Base-by-base conservation (phyloP, 2,797 vertebrate species). In the Sebastes vulpes region DNA sequence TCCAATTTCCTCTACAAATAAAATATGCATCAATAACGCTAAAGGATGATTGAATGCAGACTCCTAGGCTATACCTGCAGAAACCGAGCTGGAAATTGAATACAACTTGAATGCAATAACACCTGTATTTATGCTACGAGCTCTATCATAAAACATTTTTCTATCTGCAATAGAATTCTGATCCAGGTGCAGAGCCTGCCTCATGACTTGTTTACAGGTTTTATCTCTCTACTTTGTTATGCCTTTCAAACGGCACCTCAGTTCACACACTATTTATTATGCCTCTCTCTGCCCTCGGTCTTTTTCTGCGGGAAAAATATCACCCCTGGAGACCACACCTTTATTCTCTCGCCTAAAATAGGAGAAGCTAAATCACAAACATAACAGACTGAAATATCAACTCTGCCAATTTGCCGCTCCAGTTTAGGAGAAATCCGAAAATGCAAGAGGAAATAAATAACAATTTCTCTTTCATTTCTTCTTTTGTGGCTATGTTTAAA, bases 381-480 rank as follows among this genome's bases (percentile, higher is more conserved):
- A 63, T 5, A 64, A 82, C 59, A 53, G 66, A 60, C 18, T 59
- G 58, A 83, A 75, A 79, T 70, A 66, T 82, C 26, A 75, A 42
- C 72, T 72, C 60, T 75, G 48, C 50, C 74, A 79, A 80, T 89
- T 79, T 77, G 42, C 56, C 0, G 9, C 65, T 81, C 52, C 4
- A 29, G 64, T 86, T 86, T 77, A 59, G 50, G 18, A 75, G 16
- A 69, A 87, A 80, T 74, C 65, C 56, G 65, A 85, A 48, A 83
- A 26, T 21, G 52, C 20, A 54, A 65, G 54, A 31, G 10, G 31
- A 32, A 16, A 26, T 35, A 72, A 69, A 57, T 5, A 6, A 63
- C 6, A 9, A n/a, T 29, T 70, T 61, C 11, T 12, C 31, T 65
- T 74, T 76, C 6, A 38, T 79, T 67, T 59, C 50, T 71, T 5